phyloP scores from a whole-genome alignment of 1,140 invertebrate genomes.

The Drosophila kikkawai region DNA sequence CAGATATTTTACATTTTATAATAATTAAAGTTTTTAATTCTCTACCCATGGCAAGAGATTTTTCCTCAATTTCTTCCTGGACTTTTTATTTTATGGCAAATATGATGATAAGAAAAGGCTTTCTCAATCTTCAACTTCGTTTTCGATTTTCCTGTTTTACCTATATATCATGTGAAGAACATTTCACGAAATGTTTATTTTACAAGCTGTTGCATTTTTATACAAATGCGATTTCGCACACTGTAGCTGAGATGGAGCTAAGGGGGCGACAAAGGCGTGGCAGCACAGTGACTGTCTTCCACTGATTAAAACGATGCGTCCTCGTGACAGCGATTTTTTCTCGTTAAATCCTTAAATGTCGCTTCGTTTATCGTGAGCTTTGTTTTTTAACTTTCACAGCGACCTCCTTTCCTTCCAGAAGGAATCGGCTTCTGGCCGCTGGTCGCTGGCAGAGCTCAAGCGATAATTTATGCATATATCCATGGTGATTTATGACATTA shows the following conservation, averaged over 20 bases:
- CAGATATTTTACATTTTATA: not conserved
- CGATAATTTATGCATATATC: constrained; percentile 82
- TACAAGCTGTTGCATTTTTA: not conserved
- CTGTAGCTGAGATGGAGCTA: constrained; percentile 4
- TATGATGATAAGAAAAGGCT: too few relatives aligned
- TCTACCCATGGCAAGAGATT: not conserved
- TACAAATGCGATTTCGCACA: constrained; percentile 2
- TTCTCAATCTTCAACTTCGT: not conserved
- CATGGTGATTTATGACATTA: constrained; percentile 75
- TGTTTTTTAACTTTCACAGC: constrained; percentile 60
- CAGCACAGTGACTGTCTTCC: constrained; percentile 50
- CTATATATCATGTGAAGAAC: not conserved
- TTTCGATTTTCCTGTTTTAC: not conserved
- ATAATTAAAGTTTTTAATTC: not conserved
- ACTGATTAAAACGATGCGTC: constrained; percentile 78
- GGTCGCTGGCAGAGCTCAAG: constrained; percentile 37
- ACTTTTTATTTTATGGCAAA: not conserved
- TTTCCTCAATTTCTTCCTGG: not conserved
- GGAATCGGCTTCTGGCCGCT: constrained; percentile 12
- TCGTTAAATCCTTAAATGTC: constrained; percentile 80
- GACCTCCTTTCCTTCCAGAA: constrained; percentile 8
- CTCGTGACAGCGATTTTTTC: constrained; percentile 76
- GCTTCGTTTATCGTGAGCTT: constrained; percentile 69
- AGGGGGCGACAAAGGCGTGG: not conserved
- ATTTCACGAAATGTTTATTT: not conserved